Base-by-base conservation (phyloP, 64 coral and sea anemone genomes). In the Porites australiensis region DNA sequence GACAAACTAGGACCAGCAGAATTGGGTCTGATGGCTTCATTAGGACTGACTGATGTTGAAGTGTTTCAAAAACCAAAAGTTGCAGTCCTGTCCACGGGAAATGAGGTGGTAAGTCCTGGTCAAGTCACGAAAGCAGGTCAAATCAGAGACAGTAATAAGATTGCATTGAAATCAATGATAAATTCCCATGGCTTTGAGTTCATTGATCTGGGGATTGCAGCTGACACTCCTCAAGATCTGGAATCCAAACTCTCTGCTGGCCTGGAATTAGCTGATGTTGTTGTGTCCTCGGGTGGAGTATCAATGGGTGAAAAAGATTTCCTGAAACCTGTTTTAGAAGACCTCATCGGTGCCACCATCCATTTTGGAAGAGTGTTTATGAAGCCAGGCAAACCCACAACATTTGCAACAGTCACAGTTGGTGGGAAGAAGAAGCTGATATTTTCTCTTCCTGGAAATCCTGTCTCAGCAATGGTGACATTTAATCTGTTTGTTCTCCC, bases 361-460 rank as follows among this genome's bases (percentile, higher is more conserved):
- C 98, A 96, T 77, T 99, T 96, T 96, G 98, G 98, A 13, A 90
- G 98, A 92, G 92, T 99, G 2, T 99, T 99, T 51, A 99, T 99
- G 98, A 99, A 96, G 65, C 98, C 98, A 3, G 98, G 98, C 21
- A 99, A 99, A 66, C 98, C 98, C 23, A 96, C 98, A 27, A 99
- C 98, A 12, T 99, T 96, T 99, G 94, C 94, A 18, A 99, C 91
- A 23, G 66, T 79, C 22, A 87, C 69, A 14, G 62, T 67, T 48
- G 60, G 79, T 73, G 88, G 88, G 53, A 57, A 70, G 78, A 94
- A 55, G 13, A 99, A 99, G 70, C n/a, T 96, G 48, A 86, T 99
- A 54, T 99, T 99, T 92, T 94, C 94, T 14, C 94, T 99, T 60
- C 98, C 98, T 85, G 98, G 98, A 58, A 99, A 99, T 88, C 98